Percentiles rank a stretch among this genome's conserved stretches.
phyloP scores from a whole-genome alignment of 2,888 invertebrate genomes.

The Margaritifera margaritifera region DNA sequence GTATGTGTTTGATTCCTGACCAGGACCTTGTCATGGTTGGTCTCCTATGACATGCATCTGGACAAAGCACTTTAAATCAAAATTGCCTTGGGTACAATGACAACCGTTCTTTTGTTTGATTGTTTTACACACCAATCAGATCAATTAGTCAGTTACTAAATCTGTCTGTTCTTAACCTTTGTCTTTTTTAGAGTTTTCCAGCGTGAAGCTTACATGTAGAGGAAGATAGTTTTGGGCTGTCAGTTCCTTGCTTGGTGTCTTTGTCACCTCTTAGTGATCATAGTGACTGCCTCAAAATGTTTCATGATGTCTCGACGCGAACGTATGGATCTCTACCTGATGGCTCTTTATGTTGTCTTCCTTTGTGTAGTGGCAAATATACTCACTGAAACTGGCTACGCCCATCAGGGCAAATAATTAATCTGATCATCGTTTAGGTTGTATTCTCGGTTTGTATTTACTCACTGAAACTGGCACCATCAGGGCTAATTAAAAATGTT shows the following conservation, averaged over 20 bases:
- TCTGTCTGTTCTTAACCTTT: not conserved
- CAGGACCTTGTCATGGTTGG: too few species aligned
- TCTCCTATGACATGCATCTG: too few species aligned
- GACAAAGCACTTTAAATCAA: too few species aligned
- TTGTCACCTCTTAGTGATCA: constrained; percentile 73
- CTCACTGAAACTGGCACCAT: constrained; percentile 74
- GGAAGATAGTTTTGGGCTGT: constrained; percentile 74
- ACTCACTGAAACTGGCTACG: constrained; percentile 74
- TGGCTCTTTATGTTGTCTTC: constrained; percentile 75
- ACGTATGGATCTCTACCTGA: constrained; percentile 75
- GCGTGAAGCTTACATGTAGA: constrained; percentile 72
- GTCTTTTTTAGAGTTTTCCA: constrained; percentile 39
- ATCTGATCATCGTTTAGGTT: constrained; percentile 71
- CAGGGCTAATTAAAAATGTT: constrained; percentile 29
- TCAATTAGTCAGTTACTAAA: not conserved
- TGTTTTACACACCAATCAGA: not conserved
- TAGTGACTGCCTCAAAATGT: constrained; percentile 74
- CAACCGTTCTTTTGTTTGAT: not conserved
- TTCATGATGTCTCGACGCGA: constrained; percentile 74
- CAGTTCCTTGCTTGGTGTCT: constrained; percentile 74
- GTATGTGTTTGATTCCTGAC: too few species aligned
- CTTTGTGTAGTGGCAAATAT: constrained; percentile 75
- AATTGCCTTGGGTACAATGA: too few species aligned
- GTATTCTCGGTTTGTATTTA: constrained; percentile 75
- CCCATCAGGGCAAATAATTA: constrained; percentile 50